A percentile compares a stretch with the other conserved stretches of the same genome.
Evolutionary conservation across 2,113 vertebrate species (phyloP).

Genomic region (Mus pahari): DNA sequence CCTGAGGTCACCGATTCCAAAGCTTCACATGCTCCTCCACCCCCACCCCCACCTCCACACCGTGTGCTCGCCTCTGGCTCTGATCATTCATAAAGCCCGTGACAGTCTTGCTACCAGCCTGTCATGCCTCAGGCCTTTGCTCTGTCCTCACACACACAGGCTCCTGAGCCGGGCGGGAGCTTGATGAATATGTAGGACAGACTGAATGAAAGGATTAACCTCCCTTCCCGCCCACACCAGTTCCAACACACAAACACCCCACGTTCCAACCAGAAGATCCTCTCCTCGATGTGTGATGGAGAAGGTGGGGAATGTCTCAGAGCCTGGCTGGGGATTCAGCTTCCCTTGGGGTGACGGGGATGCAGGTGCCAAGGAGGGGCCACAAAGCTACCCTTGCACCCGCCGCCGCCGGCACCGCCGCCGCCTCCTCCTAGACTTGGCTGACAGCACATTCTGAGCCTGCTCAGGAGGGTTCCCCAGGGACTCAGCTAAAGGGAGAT

Average conservation of each 20-base stretch:
- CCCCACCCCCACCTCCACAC: neutral
- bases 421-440: constrained; percentile 60
- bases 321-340: neutral
- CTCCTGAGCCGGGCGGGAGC: constrained; percentile 17
- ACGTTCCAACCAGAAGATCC: constrained; percentile 14
- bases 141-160: neutral
- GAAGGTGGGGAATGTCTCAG: neutral
- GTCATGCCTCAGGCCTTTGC: neutral
- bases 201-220: constrained; percentile 26
- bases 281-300: neutral
- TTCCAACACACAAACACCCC: constrained; percentile 6
- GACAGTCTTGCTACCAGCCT: neutral
- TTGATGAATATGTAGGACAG: neutral
- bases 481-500: constrained; percentile 69
- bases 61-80: neutral
- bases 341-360: neutral
- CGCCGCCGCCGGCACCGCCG: neutral
- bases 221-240: neutral
- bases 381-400: neutral
- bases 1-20: constrained; percentile 10
- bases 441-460: constrained; percentile 84
- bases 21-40: neutral
- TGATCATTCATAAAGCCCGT: neutral
- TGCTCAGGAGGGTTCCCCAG: constrained; percentile 79
- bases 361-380: constrained; percentile 21